Conservation (phyloP, 2,797 vertebrate species). For the Cossypha dichroa region DNA sequence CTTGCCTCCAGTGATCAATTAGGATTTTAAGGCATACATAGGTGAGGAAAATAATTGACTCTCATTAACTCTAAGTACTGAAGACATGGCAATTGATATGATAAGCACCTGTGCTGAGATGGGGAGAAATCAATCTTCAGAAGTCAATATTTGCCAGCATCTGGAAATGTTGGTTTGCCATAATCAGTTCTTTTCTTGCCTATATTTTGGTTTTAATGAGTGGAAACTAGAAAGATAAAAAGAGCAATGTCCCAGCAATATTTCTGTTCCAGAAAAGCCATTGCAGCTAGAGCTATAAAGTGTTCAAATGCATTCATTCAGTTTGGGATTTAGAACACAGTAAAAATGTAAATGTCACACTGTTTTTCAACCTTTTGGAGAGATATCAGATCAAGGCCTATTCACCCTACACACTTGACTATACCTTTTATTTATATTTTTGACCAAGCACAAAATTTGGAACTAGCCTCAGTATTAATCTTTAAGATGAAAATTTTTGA, state of each 20-base stretch:
- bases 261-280: not conserved
- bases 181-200: not conserved
- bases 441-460: not conserved
- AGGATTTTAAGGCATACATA: not conserved
- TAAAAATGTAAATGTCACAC: not conserved
- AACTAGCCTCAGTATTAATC: not conserved
- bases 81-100: not conserved
- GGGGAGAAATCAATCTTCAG: not conserved
- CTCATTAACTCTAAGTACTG: not conserved
- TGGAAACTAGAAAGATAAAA: not conserved
- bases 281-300: not conserved
- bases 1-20: not conserved
- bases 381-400: not conserved
- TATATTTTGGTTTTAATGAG: not conserved
- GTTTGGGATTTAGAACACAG: not conserved
- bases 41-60: not conserved
- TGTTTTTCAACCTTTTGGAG: not conserved
- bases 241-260: not conserved
- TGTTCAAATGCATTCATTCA: not conserved
- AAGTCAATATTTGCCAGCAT: not conserved
- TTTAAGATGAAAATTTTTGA: not conserved
- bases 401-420: not conserved
- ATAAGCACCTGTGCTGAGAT: not conserved
- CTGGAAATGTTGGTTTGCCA: not conserved
- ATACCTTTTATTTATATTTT: not conserved